Evolutionary conservation across 2,797 vertebrate genomes (phyloP).

Genomic region (Sorex maritimensis): DNA sequence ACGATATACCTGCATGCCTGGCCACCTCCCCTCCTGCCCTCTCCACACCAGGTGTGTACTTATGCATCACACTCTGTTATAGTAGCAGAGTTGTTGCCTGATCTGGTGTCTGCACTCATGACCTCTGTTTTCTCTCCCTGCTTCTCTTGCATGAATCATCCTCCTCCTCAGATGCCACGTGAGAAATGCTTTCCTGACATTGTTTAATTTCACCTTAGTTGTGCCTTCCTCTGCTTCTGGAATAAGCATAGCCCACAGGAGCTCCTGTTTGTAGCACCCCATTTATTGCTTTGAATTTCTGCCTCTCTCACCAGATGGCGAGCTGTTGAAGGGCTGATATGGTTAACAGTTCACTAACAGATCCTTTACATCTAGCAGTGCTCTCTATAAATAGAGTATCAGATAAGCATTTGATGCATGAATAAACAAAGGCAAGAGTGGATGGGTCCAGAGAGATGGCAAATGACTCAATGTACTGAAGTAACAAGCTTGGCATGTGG

Average conservation of each 20-base stretch:
- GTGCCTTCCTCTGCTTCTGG: neutral
- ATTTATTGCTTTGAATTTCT: neutral
- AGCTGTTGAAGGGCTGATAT: neutral
- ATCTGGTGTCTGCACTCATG: accelerated
- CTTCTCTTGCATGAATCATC: neutral
- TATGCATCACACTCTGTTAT: neutral
- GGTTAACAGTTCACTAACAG: neutral
- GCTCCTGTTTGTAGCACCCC: neutral
- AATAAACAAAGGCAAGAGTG: neutral
- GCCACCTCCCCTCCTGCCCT: neutral
- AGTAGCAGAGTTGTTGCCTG: neutral
- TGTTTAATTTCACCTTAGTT: accelerated
- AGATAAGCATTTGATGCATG: neutral
- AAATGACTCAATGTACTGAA: no score
- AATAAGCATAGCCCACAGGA: neutral
- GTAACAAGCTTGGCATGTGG: no score
- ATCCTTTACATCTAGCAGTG: neutral
- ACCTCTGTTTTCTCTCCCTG: accelerated
- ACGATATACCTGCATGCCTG: neutral
- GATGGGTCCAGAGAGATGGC: no score
- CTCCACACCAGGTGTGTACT: neutral
- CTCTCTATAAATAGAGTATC: neutral
- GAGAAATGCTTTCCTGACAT: neutral
- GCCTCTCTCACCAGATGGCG: neutral
- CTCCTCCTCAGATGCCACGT: no score